Conservation (phyloP, 1,140 invertebrate species). For the Hyles euphorbiae region DNA sequence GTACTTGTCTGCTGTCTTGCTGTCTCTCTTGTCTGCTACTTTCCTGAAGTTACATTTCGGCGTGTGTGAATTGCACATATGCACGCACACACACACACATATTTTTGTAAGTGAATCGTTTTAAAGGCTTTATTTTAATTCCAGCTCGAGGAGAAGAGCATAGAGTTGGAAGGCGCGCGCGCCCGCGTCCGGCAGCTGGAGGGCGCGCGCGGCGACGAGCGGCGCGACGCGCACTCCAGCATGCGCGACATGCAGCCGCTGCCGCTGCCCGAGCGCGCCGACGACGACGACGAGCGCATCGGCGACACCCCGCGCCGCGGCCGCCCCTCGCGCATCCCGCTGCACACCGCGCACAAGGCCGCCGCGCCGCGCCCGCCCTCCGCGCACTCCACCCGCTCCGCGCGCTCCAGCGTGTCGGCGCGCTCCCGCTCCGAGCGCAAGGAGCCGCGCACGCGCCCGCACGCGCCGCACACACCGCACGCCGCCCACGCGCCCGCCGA, state of each 20-base stretch:
- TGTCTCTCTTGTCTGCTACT: no score
- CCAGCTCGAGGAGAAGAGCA: slow-evolving; percentile 87
- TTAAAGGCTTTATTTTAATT: slow-evolving; percentile 15
- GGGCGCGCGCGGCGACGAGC: slow-evolving; percentile 74
- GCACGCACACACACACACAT: no score
- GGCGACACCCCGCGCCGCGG: slow-evolving; percentile 71
- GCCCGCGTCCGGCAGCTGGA: slow-evolving; percentile 84
- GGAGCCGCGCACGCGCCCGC: slow-evolving; percentile 29
- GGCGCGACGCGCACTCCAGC: slow-evolving; percentile 63
- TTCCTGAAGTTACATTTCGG: no score
- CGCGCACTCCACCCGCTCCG: slow-evolving; percentile 50
- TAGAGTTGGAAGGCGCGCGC: slow-evolving; percentile 87
- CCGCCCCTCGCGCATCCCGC: slow-evolving; percentile 83
- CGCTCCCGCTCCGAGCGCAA: slow-evolving; percentile 14
- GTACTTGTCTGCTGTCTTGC: no score
- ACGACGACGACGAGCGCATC: slow-evolving; percentile 73
- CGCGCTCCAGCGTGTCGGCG: slow-evolving; percentile 35
- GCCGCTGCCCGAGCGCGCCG: slow-evolving; percentile 69
- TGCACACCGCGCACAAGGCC: slow-evolving; percentile 78
- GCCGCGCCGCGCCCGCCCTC: slow-evolving; percentile 36
- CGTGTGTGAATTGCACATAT: no score
- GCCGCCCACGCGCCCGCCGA: slow-evolving; percentile 19
- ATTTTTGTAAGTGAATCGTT: no score
- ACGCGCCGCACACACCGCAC: slow-evolving; percentile 17
- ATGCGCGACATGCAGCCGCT: slow-evolving; percentile 72